Conservation (phyloP, 2,797 vertebrate genomes). For the Mustela erminea region DNA sequence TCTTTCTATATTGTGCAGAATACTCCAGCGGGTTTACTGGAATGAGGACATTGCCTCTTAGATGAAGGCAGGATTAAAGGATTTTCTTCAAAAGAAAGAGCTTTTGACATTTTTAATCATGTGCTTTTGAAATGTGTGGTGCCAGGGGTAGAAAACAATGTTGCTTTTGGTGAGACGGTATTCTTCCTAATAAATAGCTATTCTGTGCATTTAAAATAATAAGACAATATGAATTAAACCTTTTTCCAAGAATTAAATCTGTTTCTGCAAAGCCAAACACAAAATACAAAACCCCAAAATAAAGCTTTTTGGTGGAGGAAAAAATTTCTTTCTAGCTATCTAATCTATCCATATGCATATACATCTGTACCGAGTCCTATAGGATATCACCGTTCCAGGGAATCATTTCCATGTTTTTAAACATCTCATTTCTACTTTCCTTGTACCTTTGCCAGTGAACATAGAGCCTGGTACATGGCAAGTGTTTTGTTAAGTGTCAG, state of each 20-base stretch:
- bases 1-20: background rate
- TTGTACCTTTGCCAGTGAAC: background rate
- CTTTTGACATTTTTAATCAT: constrained; percentile 48
- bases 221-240: background rate
- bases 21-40: background rate
- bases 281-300: background rate
- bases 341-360: background rate
- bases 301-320: background rate
- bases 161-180: constrained; percentile 31
- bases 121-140: constrained; percentile 60
- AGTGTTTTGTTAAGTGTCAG: background rate
- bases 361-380: background rate
- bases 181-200: constrained; percentile 24
- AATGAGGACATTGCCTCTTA: constrained; percentile 21
- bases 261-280: background rate
- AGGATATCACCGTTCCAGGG: background rate
- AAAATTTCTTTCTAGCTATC: background rate
- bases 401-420: constrained; percentile 24
- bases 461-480: background rate
- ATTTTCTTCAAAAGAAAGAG: constrained; percentile 73
- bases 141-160: constrained; percentile 37
- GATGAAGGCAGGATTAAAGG: constrained; percentile 73
- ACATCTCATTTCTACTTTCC: background rate
- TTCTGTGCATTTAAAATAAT: constrained; percentile 53
- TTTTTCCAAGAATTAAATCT: background rate